phyloP scores from a whole-genome alignment of 2,113 vertebrate genomes.

The Falcunculus frontatus region DNA sequence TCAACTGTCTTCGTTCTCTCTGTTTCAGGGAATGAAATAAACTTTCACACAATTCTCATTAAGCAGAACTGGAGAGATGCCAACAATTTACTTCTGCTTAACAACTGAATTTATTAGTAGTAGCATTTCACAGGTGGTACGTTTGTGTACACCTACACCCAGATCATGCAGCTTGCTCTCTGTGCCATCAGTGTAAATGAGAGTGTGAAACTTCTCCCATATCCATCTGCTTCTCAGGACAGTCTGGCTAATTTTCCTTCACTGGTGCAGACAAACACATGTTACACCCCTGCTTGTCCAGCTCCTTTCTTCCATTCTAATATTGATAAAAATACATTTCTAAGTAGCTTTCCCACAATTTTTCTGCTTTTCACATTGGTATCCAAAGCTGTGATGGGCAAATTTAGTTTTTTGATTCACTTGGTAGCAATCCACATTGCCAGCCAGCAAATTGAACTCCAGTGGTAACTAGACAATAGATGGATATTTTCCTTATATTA shows the following conservation, averaged over 20 bases:
- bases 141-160: neutral
- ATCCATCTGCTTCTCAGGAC: neutral
- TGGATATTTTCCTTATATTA: too few relatives aligned
- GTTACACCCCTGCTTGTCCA: neutral
- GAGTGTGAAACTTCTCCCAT: neutral
- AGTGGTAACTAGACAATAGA: too few relatives aligned
- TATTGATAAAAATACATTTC: neutral
- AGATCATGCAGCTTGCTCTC: neutral
- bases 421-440: neutral
- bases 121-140: neutral
- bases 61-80: neutral
- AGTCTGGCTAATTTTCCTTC: neutral
- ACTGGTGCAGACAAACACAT: fast-evolving
- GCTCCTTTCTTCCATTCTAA: neutral
- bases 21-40: neutral
- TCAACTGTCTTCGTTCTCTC: neutral
- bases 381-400: neutral
- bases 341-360: neutral
- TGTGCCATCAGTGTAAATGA: neutral
- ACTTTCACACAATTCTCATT: neutral
- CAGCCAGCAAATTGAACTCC: neutral
- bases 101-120: neutral
- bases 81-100: neutral
- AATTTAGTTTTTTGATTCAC: neutral
- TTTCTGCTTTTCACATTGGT: neutral